Percentiles rank a stretch among this genome's conserved stretches.
Conservation (phyloP, 2,888 invertebrate species). For the Sminthurides aquaticus region DNA sequence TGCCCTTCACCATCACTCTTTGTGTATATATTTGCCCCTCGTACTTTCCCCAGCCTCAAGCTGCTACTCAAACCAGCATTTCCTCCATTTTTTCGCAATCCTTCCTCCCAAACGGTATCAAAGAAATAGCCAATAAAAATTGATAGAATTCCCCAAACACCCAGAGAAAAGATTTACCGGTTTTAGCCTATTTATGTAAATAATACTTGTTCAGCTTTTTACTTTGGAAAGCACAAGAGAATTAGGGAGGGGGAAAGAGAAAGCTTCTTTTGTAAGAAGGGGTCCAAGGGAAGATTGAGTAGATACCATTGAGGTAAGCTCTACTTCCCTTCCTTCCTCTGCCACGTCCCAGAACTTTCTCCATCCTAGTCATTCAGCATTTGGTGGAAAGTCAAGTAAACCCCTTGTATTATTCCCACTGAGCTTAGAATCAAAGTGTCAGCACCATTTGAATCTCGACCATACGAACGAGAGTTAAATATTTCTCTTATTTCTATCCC, state of each 20-base stretch:
- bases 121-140: not conserved
- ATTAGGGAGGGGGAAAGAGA: constrained; percentile 8
- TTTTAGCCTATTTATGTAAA: not conserved
- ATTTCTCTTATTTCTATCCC: too few species aligned
- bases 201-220: not conserved
- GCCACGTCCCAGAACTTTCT: too few species aligned
- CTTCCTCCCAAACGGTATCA: not conserved
- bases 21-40: too few species aligned
- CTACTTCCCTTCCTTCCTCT: not conserved
- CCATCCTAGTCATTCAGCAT: not conserved
- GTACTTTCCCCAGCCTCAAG: too few species aligned
- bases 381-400: not conserved
- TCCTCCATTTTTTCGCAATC: not conserved
- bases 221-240: not conserved
- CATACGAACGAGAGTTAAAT: too few species aligned
- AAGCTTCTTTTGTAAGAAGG: too few species aligned
- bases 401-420: not conserved
- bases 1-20: too few species aligned
- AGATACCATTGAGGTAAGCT: constrained; percentile 19
- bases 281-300: constrained; percentile 16
- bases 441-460: not conserved
- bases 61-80: not conserved
- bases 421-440: not conserved
- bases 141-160: not conserved
- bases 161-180: not conserved